Evolutionary conservation across 2,113 vertebrate species (phyloP).

Genomic region (Edolisoma coerulescens): DNA sequence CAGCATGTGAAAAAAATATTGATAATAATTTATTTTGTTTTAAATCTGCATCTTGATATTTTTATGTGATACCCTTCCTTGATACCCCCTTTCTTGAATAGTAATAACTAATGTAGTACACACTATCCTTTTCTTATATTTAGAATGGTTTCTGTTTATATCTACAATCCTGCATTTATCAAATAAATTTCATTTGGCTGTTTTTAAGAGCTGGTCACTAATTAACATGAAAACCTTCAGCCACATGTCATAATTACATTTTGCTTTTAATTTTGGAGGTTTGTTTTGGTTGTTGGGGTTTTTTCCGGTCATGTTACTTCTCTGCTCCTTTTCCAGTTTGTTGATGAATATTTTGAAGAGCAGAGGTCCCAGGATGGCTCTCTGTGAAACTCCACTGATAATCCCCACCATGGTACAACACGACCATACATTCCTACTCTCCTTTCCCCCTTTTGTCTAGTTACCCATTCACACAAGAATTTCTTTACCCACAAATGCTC

Average conservation of each 20-base stretch:
- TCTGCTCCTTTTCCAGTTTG: not conserved
- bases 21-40: not conserved
- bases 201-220: not conserved
- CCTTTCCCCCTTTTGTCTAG: not conserved
- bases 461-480: not conserved
- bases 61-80: not conserved
- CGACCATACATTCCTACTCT: not conserved
- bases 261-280: not conserved
- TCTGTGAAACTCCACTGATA: not conserved
- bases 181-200: not conserved
- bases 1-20: not conserved
- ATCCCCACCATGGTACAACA: not conserved
- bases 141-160: not conserved
- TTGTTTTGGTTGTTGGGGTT: accelerated
- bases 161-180: not conserved
- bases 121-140: not conserved
- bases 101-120: not conserved
- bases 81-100: not conserved
- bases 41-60: not conserved
- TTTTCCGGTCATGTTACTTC: not conserved
- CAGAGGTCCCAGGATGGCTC: not conserved
- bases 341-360: not conserved
- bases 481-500: not conserved
- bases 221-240: not conserved
- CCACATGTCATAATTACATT: not conserved